Conservation (phyloP, 2,888 invertebrate genomes). For the Calameuta filiformis region DNA sequence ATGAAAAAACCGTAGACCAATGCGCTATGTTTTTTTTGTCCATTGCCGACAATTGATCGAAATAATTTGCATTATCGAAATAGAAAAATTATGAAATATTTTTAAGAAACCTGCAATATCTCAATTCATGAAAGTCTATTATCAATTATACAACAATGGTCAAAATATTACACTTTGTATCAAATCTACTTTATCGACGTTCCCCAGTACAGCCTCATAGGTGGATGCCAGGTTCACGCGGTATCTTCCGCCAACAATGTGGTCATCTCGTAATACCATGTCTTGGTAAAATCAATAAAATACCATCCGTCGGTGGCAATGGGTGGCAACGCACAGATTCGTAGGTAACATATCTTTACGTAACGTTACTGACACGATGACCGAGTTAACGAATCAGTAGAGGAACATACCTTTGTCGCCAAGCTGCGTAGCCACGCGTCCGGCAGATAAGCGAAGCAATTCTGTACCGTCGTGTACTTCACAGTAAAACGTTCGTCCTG, state of each 20-base stretch:
- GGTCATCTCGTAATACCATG: neutral
- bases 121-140: neutral
- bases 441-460: conserved; percentile 67
- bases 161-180: neutral
- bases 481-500: conserved; percentile 66
- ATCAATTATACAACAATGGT: neutral
- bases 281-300: neutral
- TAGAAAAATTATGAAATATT: too few relatives aligned
- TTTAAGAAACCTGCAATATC: too few relatives aligned
- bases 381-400: conserved; percentile 5
- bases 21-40: neutral
- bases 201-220: neutral
- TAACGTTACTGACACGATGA: conserved; percentile 32
- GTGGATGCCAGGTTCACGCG: neutral
- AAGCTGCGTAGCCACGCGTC: conserved; percentile 49
- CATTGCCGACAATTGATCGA: neutral
- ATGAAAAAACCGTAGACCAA: neutral
- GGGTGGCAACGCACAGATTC: neutral
- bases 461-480: conserved; percentile 65
- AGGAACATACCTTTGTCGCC: conserved; percentile 44
- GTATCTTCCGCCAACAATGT: neutral
- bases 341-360: neutral
- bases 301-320: neutral
- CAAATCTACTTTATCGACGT: neutral
- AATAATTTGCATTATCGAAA: neutral